Evolutionary conservation across 2,113 vertebrate species (phyloP).

Genomic region (Delphinapterus leucas): DNA sequence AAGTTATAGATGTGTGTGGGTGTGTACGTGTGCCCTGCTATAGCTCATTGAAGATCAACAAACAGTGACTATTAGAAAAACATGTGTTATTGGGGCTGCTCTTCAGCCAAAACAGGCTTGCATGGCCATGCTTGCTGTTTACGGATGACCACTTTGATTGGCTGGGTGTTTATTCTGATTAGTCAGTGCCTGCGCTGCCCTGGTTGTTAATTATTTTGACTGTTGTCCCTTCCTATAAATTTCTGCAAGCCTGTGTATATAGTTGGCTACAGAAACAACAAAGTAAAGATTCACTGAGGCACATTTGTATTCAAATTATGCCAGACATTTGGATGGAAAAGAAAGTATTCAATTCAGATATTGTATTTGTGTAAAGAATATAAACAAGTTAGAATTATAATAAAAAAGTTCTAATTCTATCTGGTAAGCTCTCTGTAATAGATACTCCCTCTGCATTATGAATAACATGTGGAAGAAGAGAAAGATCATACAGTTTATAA

Average conservation of each 20-base stretch:
- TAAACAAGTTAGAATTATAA: slow-evolving; percentile 52
- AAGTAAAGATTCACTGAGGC: background rate
- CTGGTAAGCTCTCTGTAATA: background rate
- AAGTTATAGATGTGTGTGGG: background rate
- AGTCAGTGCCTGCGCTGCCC: background rate
- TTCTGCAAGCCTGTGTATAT: slow-evolving; percentile 9
- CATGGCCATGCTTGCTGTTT: slow-evolving; percentile 28
- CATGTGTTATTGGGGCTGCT: background rate
- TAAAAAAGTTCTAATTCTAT: slow-evolving; percentile 20
- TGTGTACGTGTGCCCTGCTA: background rate
- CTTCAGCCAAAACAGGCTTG: background rate
- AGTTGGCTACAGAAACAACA: slow-evolving; percentile 21
- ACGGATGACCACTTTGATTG: slow-evolving; percentile 23
- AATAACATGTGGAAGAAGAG: background rate
- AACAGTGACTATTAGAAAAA: background rate
- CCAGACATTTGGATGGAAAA: slow-evolving; percentile 17
- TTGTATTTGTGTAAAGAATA: slow-evolving; percentile 35
- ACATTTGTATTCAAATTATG: slow-evolving; percentile 23
- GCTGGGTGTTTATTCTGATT: slow-evolving; percentile 21
- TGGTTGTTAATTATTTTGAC: slow-evolving; percentile 53
- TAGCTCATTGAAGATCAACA: background rate
- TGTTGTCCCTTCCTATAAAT: background rate
- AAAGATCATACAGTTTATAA: background rate
- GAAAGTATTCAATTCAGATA: background rate
- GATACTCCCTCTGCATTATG: background rate